Evolutionary conservation across 2,797 vertebrate genomes (phyloP).

Genomic region (Leucoraja ocellata): DNA sequence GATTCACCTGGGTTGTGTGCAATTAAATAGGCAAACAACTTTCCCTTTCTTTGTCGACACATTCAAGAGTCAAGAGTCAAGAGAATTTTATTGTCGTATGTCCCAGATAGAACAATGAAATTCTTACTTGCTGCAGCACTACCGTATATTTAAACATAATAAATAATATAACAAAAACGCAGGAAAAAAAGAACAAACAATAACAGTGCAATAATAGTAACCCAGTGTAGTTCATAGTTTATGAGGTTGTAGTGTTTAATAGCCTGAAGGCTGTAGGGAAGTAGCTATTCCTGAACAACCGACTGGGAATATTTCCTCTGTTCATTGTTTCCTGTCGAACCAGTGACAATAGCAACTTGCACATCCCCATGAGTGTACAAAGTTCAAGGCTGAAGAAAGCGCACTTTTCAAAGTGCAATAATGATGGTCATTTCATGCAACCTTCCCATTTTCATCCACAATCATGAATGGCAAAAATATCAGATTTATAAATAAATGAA

Average conservation of each 20-base stretch:
- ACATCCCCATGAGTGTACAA: not conserved
- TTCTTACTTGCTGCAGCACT: no score
- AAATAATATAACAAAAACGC: no score
- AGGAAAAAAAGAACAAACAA: no score
- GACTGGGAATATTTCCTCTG: not conserved
- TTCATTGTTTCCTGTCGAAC: not conserved
- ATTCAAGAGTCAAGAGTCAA: not conserved
- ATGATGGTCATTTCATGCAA: not conserved
- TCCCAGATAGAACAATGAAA: no score
- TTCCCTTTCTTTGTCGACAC: not conserved
- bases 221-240: no score
- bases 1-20: not conserved
- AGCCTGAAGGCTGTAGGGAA: no score
- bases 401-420: not conserved
- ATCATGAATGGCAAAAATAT: not conserved
- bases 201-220: no score
- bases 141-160: no score
- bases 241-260: no score
- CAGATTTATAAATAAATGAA: not conserved
- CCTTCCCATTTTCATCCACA: not conserved
- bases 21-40: not conserved
- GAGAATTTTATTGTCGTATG: no score
- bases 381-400: not conserved
- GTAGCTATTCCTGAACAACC: no score
- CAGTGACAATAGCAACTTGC: not conserved